Conservation (phyloP, 2,888 invertebrate genomes). For the Plebejus melissa region DNA sequence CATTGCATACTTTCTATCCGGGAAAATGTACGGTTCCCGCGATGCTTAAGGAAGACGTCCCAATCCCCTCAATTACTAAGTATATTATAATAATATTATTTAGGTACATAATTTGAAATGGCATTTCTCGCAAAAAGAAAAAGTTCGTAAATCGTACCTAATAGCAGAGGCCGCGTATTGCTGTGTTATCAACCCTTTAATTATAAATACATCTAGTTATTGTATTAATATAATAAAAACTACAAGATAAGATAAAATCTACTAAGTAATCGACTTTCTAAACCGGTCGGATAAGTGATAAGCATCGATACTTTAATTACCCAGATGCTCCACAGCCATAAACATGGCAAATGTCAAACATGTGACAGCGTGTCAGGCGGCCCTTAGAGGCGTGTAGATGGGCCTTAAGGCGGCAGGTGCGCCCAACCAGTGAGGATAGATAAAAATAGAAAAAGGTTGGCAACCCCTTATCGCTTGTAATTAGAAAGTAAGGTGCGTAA, state of each 20-base stretch:
- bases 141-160: too few relatives aligned
- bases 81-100: too few relatives aligned
- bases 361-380: conserved; percentile 11
- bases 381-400: conserved; percentile 9
- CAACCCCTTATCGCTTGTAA: not conserved
- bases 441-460: conserved; percentile 8
- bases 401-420: conserved; percentile 3
- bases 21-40: too few relatives aligned
- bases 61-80: too few relatives aligned
- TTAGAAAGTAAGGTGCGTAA: not conserved
- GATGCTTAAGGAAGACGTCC: too few relatives aligned
- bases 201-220: not conserved
- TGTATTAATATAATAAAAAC: not conserved
- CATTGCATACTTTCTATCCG: too few relatives aligned
- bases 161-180: too few relatives aligned
- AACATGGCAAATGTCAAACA: conserved; percentile 16
- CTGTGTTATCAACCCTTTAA: not conserved
- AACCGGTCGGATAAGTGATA: not conserved
- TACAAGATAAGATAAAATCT: not conserved
- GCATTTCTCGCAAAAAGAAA: too few relatives aligned
- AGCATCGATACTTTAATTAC: not conserved
- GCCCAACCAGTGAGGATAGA: not conserved
- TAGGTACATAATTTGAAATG: too few relatives aligned
- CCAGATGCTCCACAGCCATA: not conserved
- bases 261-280: not conserved